Evolutionary conservation across 2,113 vertebrate species (phyloP).

Genomic region (Cnemophilus loriae): DNA sequence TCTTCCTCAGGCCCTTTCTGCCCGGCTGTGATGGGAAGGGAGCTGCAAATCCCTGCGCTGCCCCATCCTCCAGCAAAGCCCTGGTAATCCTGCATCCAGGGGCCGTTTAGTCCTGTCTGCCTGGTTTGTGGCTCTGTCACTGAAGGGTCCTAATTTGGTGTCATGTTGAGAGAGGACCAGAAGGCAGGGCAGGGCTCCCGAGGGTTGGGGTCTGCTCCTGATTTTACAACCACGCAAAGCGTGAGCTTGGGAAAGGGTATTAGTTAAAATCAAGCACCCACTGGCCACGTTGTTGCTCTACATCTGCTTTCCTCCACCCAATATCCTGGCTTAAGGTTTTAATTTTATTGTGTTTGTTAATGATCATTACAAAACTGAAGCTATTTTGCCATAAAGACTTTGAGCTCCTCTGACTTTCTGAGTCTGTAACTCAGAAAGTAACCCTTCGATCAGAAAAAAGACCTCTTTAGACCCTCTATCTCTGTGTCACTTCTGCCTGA

Average conservation of each 20-base stretch:
- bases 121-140: slow-evolving; percentile 5
- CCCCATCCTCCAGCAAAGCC: not conserved
- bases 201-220: not conserved
- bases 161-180: not conserved
- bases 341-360: not conserved
- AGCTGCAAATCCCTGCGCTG: not conserved
- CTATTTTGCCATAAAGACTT: not conserved
- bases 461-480: not conserved
- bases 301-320: not conserved
- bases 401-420: not conserved
- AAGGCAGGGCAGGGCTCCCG: not conserved
- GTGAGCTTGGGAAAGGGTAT: not conserved
- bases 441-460: not conserved
- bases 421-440: not conserved
- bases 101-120: slow-evolving; percentile 46
- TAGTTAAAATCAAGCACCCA: not conserved
- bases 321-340: not conserved
- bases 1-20: not conserved
- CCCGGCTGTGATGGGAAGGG: not conserved
- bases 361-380: not conserved
- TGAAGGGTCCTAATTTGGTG: slow-evolving; percentile 55
- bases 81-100: slow-evolving; percentile 34
- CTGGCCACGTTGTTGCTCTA: accelerated
- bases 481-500: not conserved
- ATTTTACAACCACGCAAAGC: not conserved